Evolutionary conservation across 2,797 vertebrate genomes (phyloP), one percentile per base, ranked within the genome.

Genomic region (Pseudochirops cupreus): DNA sequence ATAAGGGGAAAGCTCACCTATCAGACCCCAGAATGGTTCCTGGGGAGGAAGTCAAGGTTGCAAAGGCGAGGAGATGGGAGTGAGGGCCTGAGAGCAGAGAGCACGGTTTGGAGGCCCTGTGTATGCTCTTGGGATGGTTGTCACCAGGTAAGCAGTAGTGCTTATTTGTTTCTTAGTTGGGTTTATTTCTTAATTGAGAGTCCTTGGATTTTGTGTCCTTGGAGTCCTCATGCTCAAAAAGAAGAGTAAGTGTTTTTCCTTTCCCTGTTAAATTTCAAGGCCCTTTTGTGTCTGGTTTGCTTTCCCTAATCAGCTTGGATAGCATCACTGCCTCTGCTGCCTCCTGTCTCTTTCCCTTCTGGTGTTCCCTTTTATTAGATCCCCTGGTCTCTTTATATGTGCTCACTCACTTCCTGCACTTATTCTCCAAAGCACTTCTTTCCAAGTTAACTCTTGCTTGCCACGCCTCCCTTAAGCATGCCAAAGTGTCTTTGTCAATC

Each of bases 261-360:
- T 92, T 94, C 90, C 91, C 50, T 91, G 56, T 56, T 97, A 33
- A 56, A 50, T 92, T 56, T 87, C 33, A 90, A 92, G 57, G 39
- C n/a, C 29, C 54, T 87, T 10, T 57, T 59, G 5, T 94, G 39
- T 91, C 50, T 90, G 24, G 74, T 92, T 18, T 94, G 4, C n/a
- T 74, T 13, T 92, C 50, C 46, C 62, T 92, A 62, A 29, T 87
- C 54, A 29, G n/a, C 33, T 33, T 94, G 91, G n/a, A 74, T 91
- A 28, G 50, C 13, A 90, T 95, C 50, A 24, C 18, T 94, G 39
- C 33, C 39, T 58, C n/a, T 94, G n/a, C 58, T 92, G 0, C 56
- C 39, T 87, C n/a, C 33, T 90, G 29, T 3, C 56, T 92, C 54
- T 90, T 29, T 18, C 16, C 55, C 52, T 56, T 26, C n/a, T 50